Evolutionary conservation across 2,113 vertebrate genomes (phyloP), one percentile per base, ranked within the genome.

Genomic region (Siniperca knerii): DNA sequence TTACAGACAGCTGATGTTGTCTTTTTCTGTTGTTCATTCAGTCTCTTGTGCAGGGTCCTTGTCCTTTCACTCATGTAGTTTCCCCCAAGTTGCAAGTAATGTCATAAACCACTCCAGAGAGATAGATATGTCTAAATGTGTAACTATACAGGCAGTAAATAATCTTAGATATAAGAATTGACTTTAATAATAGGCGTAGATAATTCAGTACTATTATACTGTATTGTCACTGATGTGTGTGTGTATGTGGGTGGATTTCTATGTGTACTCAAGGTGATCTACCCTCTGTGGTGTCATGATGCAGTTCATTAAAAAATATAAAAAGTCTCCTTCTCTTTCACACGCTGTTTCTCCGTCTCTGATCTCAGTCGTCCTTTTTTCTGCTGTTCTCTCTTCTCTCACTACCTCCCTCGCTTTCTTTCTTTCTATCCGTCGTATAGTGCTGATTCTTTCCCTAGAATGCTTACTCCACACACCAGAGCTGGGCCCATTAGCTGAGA

Each of bases 391-490:
- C 6, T n/a, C 23, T 10, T 58, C 21, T 33, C 6, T n/a, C 6
- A 8, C 8, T 44, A 8, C 42, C 42, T 48, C 7, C 16, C 16
- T 72, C 33, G 6, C 5, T 77, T 25, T 61, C 61, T 82, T 55
- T 74, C 75, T 79, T 44, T 64, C 46, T 52, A 2, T 79, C 66
- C 35, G 1, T 82, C 77, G 58, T 25, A 71, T 86, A 83, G 75
- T 93, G 92, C 92, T 94, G 92, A 93, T 90, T 92, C 92, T 78
- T 86, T 79, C 58, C 82, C 84, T 58, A 75, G 89, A 93, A 86
- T 93, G 93, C 93, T 93, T 92, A 93, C 88, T 90, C 92, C 87
- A 93, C 92, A 92, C 77, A 42, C 68, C 85, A 82, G 75, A 85
- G 73, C 72, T 15, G 2, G 68, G 84, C 73, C 90, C 91, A 92